Percentiles rank a stretch among this genome's conserved stretches.
Evolutionary conservation across 1,140 invertebrate genomes (phyloP).

Genomic region (Dufourea novaeangliae): DNA sequence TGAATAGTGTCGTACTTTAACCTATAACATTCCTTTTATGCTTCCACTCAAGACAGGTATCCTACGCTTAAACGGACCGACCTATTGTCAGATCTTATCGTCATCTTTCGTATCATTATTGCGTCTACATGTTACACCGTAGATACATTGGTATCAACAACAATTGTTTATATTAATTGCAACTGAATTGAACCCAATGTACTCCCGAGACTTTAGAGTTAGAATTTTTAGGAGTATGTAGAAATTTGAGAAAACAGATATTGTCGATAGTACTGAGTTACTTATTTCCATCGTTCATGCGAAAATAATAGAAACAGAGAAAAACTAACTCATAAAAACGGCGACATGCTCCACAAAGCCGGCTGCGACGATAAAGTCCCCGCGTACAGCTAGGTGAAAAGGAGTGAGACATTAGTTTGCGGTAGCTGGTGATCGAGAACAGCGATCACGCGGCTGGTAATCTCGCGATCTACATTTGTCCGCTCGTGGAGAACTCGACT

Average conservation of each 20-base stretch:
- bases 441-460: not conserved
- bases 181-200: too few relatives aligned
- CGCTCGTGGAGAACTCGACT: slow-evolving; percentile 7
- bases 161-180: too few relatives aligned
- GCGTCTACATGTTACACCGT: too few relatives aligned
- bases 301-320: not conserved
- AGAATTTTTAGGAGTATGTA: too few relatives aligned
- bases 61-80: not conserved
- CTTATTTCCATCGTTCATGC: not conserved
- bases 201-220: too few relatives aligned
- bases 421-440: slow-evolving; percentile 22
- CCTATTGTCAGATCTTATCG: not conserved
- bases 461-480: slow-evolving; percentile 37
- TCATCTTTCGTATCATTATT: not conserved
- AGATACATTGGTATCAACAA: too few relatives aligned
- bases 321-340: not conserved
- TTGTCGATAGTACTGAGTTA: too few relatives aligned
- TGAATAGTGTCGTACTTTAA: not conserved
- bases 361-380: slow-evolving; percentile 11
- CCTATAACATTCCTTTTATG: not conserved
- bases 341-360: not conserved
- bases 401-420: slow-evolving; percentile 29
- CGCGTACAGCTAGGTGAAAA: not conserved
- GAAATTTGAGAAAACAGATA: too few relatives aligned
- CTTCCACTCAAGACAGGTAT: not conserved